These are phyloP conservation scores for Cantharis nigra DNA, from an alignment of 2,888 invertebrate genomes.

Conservation along the genomic window DNA sequence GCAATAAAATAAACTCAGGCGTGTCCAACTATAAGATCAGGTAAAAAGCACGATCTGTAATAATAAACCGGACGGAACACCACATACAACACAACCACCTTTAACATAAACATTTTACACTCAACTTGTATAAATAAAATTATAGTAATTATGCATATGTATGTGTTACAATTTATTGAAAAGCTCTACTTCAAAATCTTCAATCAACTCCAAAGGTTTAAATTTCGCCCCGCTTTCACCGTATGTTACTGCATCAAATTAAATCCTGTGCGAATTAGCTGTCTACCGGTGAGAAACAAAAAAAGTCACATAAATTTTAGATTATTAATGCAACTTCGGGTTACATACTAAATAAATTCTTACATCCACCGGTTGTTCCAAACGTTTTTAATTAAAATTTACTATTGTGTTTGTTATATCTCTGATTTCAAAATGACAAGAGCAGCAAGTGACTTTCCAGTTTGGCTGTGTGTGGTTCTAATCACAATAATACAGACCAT, in stretches of 20 bases:
- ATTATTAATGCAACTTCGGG: neutral
- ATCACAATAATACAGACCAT: too few species aligned
- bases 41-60: slow-evolving; percentile 22
- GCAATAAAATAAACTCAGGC: slow-evolving; percentile 16
- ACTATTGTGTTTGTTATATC: neutral
- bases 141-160: neutral
- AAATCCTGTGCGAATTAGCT: neutral
- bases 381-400: neutral
- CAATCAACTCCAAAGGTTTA: neutral
- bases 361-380: neutral
- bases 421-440: neutral
- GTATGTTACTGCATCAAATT: neutral
- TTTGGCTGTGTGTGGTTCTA: too few species aligned
- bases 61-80: slow-evolving; percentile 17
- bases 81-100: slow-evolving; percentile 9
- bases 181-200: neutral
- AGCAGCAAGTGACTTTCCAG: neutral
- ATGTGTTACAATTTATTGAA: neutral
- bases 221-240: neutral
- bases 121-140: neutral
- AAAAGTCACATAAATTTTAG: neutral
- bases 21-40: slow-evolving; percentile 16
- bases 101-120: slow-evolving; percentile 8
- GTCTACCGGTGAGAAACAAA: neutral
- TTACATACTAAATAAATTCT: neutral